phyloP scores from a whole-genome alignment of 1,140 invertebrate genomes.

The Trinorchestia longiramus region DNA sequence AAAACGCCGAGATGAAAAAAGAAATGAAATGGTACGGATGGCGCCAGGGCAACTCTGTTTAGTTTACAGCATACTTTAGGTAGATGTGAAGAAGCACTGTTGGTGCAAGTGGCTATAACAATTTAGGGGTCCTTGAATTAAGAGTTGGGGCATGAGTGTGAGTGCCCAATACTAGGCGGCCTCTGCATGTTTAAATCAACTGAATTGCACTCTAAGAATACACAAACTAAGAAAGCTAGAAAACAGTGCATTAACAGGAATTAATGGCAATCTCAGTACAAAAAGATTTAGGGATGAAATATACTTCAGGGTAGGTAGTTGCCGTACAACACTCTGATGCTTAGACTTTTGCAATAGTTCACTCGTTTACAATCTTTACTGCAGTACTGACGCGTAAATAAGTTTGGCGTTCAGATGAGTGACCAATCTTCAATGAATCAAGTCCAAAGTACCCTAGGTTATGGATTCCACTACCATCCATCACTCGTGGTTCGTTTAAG shows the following conservation, averaged over 20 bases:
- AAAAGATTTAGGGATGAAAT: not conserved
- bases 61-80: not conserved
- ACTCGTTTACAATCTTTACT: no score
- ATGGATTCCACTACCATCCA: not conserved
- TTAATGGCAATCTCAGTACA: not conserved
- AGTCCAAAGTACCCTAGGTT: not conserved
- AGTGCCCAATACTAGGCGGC: not conserved
- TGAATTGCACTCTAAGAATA: not conserved
- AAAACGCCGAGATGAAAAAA: not conserved
- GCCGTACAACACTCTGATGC: not conserved
- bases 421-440: not conserved
- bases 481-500: not conserved
- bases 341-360: no score
- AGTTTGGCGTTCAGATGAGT: not conserved
- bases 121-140: not conserved
- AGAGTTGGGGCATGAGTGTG: no score
- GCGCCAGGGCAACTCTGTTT: not conserved
- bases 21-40: not conserved
- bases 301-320: not conserved
- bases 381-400: not conserved
- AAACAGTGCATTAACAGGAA: not conserved
- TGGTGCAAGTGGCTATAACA: not conserved
- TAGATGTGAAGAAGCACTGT: not conserved
- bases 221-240: not conserved
- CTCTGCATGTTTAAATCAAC: not conserved